A percentile compares a stretch with the other conserved stretches of the same genome.
phyloP scores from a whole-genome alignment of 1,140 invertebrate species.

The Drosophila pseudoobscura region DNA sequence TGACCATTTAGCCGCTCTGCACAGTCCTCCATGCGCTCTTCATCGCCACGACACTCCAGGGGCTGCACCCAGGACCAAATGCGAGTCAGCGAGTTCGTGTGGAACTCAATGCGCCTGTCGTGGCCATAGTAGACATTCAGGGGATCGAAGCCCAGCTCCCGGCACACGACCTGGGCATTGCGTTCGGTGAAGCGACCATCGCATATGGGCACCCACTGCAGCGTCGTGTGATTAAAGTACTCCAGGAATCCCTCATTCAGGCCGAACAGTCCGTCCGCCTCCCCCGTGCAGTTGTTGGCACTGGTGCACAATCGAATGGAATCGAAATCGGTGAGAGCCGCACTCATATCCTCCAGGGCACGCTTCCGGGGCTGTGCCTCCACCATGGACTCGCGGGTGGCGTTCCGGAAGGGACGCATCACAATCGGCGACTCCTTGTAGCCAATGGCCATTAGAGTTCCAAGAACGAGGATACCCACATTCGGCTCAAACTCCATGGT shows the following conservation, averaged over 20 bases:
- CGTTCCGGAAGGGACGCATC: slow-evolving; percentile 89
- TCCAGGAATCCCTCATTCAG: slow-evolving; percentile 93
- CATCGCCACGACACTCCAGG: slow-evolving; percentile 92
- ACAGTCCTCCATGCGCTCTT: slow-evolving; percentile 93
- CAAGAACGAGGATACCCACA: slow-evolving; percentile 98
- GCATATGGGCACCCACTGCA: slow-evolving; percentile 98
- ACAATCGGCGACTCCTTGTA: slow-evolving; percentile 90
- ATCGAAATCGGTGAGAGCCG: slow-evolving; percentile 83
- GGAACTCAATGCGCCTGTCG: slow-evolving; percentile 92
- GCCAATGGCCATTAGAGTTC: slow-evolving; percentile 94
- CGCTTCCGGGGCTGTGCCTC: slow-evolving; percentile 83
- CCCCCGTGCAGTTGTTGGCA: slow-evolving; percentile 87
- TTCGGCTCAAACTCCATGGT: slow-evolving; percentile 97
- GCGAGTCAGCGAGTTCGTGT: slow-evolving; percentile 91
- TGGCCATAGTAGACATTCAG: slow-evolving; percentile 94
- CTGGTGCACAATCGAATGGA: slow-evolving; percentile 89
- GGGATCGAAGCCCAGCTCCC: slow-evolving; percentile 95
- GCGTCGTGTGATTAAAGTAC: slow-evolving; percentile 96
- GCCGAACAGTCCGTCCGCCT: slow-evolving; percentile 84
- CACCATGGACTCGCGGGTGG: slow-evolving; percentile 46
- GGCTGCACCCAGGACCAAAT: slow-evolving; percentile 98
- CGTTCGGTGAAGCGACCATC: slow-evolving; percentile 96
- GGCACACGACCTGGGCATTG: slow-evolving; percentile 97
- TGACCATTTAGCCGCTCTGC: slow-evolving; percentile 94
- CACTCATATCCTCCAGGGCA: slow-evolving; percentile 74